phyloP scores from a whole-genome alignment of 35 echinoderm and acorn worm genomes.

The Heliocidaris tuberculata region DNA sequence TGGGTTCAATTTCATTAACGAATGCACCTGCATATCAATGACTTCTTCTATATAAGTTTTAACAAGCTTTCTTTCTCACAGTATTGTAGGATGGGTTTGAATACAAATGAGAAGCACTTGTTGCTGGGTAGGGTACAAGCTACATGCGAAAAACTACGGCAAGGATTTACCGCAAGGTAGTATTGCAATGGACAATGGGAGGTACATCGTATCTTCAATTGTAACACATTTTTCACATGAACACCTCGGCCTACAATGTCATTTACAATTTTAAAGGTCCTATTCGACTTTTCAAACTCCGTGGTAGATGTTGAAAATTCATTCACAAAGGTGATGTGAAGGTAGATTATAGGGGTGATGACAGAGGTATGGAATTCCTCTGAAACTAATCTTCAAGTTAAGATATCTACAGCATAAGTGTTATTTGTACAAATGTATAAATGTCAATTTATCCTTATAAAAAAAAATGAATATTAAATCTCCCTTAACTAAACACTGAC shows the following conservation, averaged over 20 bases:
- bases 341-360: background rate
- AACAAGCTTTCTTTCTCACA: background rate
- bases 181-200: background rate
- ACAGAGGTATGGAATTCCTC: background rate
- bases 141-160: background rate
- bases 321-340: too few species aligned
- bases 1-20: background rate
- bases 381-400: background rate
- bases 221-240: background rate
- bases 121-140: background rate
- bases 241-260: background rate
- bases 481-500: background rate
- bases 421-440: too few species aligned
- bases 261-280: too few species aligned
- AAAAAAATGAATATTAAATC: background rate
- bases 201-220: background rate
- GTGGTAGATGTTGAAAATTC: too few species aligned
- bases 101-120: background rate
- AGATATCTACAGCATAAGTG: background rate
- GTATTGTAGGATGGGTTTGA: background rate
- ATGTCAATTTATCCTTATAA: too few species aligned
- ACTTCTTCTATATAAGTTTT: background rate
- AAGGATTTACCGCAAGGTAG: background rate
- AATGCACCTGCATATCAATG: conserved; percentile 10
- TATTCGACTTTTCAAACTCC: too few species aligned